phyloP scores from a whole-genome alignment of 2,113 vertebrate species.

The Chroicocephalus ridibundus region DNA sequence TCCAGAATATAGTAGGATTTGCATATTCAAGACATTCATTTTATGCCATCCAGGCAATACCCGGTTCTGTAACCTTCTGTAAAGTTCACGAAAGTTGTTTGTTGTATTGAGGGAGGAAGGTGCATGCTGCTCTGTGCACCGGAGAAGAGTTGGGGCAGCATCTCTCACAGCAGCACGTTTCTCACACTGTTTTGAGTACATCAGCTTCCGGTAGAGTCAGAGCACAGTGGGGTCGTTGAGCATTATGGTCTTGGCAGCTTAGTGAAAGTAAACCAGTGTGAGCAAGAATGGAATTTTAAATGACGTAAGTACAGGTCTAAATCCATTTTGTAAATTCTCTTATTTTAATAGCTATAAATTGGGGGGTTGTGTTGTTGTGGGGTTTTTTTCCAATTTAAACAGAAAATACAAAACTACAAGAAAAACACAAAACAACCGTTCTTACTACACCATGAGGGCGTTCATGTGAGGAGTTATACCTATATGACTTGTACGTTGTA shows the following conservation, averaged over 20 bases:
- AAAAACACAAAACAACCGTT: accelerated
- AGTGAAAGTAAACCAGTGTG: background rate
- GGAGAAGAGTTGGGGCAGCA: background rate
- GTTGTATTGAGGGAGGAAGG: background rate
- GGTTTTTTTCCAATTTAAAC: background rate
- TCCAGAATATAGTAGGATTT: background rate
- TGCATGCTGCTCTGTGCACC: background rate
- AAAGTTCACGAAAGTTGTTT: background rate
- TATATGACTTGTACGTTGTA: background rate
- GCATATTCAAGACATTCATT: background rate
- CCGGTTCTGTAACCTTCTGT: background rate
- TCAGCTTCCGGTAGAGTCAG: background rate
- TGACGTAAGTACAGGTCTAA: background rate
- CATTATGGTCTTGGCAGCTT: background rate
- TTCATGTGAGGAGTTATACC: background rate
- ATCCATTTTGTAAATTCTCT: background rate
- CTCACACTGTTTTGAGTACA: background rate
- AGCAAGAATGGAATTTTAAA: background rate
- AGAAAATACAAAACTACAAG: background rate
- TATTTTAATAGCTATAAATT: background rate
- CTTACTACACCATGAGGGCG: background rate
- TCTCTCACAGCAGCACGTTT: background rate
- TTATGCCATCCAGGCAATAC: background rate
- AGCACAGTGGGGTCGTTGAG: background rate
- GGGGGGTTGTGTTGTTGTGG: background rate